A percentile compares a stretch with the other conserved stretches of the same genome.
Conservation (phyloP, 2,888 invertebrate species). For the Machimus atricapillus region DNA sequence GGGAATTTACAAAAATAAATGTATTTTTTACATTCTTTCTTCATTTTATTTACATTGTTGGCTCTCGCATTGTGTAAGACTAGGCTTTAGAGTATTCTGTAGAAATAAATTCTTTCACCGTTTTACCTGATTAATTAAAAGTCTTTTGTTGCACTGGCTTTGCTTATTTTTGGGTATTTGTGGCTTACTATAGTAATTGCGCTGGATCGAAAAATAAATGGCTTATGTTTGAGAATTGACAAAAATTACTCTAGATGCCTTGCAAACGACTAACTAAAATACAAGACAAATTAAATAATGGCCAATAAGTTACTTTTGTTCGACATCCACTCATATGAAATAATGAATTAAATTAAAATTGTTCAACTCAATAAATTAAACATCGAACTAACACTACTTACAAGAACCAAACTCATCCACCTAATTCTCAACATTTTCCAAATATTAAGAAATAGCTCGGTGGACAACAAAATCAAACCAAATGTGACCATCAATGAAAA, state of each 20-base stretch:
- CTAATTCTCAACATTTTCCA: too few relatives aligned
- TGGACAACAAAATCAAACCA: too few relatives aligned
- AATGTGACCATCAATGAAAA: too few relatives aligned
- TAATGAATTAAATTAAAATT: not conserved
- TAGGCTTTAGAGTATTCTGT: constrained; percentile 25
- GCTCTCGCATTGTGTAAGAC: constrained; percentile 22
- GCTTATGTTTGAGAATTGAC: not conserved
- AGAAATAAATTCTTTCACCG: not conserved
- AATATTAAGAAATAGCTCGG: too few relatives aligned
- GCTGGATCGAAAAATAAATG: constrained; percentile 3
- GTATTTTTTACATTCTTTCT: constrained; percentile 22
- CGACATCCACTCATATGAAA: not conserved
- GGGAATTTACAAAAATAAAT: constrained; percentile 31
- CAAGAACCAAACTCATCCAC: too few relatives aligned
- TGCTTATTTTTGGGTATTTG: not conserved
- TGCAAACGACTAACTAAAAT: not conserved
- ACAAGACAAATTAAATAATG: not conserved
- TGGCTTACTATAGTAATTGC: not conserved
- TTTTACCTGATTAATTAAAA: not conserved
- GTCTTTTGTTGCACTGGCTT: not conserved
- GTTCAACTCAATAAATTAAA: too few relatives aligned
- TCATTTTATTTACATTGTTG: constrained; percentile 27
- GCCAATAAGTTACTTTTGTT: not conserved
- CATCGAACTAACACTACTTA: too few relatives aligned
- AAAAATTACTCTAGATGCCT: not conserved